These are phyloP conservation scores for Prosapia bicincta DNA, from an alignment of 2,888 invertebrate species.

Conservation along the genomic window DNA sequence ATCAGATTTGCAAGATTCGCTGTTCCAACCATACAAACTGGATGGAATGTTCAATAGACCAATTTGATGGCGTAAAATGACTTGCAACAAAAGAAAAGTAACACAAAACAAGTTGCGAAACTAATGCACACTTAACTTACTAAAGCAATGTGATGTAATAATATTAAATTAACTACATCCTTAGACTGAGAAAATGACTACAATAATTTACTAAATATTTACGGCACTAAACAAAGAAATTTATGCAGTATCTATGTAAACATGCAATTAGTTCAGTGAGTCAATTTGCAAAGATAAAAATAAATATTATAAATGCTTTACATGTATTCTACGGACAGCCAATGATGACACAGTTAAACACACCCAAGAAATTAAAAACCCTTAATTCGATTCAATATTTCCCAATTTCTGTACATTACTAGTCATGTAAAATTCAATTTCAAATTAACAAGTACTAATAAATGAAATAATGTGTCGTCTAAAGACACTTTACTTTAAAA, in stretches of 20 bases:
- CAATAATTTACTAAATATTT: not conserved
- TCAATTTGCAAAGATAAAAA: not conserved
- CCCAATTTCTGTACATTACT: too few relatives aligned
- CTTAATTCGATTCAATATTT: too few relatives aligned
- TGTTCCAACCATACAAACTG: not conserved
- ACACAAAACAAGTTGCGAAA: not conserved
- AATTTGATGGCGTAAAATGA: not conserved
- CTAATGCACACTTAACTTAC: not conserved
- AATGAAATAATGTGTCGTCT: too few relatives aligned
- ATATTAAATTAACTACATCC: not conserved
- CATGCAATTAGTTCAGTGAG: not conserved
- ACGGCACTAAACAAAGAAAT: not conserved
- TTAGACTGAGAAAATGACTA: not conserved
- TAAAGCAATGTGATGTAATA: not conserved
- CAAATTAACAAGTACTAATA: too few relatives aligned
- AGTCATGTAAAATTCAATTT: too few relatives aligned
- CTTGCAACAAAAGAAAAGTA: not conserved
- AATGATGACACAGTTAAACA: not conserved
- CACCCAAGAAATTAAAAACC: not conserved
- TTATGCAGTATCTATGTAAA: not conserved
- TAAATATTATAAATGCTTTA: not conserved
- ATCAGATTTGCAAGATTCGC: not conserved
- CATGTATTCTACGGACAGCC: not conserved
- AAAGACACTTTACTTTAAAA: too few relatives aligned
- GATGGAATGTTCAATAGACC: conserved; percentile 2